These are phyloP conservation scores for Triops cancriformis DNA, from an alignment of 1,140 invertebrate genomes.

Conservation along the genomic window DNA sequence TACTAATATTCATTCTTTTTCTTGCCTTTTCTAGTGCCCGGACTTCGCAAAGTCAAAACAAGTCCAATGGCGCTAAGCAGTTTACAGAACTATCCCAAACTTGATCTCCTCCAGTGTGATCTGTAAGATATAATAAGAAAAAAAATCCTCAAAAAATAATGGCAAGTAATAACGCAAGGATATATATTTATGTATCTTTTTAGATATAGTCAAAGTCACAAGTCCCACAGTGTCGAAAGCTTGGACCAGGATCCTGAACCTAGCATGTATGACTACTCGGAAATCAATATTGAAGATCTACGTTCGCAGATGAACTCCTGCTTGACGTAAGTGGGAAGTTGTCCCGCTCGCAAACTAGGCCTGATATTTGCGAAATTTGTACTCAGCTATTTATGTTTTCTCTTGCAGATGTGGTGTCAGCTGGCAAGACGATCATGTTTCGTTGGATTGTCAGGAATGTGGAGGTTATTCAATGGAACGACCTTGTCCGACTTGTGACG, in stretches of 20 bases:
- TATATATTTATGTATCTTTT: not conserved
- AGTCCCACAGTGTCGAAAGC: not conserved
- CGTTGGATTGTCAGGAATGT: constrained; percentile 69
- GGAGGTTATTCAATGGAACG: constrained; percentile 67
- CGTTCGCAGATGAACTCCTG: constrained; percentile 60
- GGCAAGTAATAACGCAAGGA: not conserved
- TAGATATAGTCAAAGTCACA: constrained; percentile 8
- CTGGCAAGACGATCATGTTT: constrained; percentile 70
- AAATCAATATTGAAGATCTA: constrained; percentile 61
- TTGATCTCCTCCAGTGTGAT: not conserved
- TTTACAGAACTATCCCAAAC: constrained; percentile 15
- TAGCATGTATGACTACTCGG: constrained; percentile 35
- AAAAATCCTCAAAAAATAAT: not conserved
- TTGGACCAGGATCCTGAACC: not conserved
- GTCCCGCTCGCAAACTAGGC: not conserved
- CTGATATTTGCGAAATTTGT: constrained; percentile 22
- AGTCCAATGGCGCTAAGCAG: constrained; percentile 20
- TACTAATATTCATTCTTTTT: not conserved
- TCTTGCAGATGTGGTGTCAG: constrained; percentile 62
- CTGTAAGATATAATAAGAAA: not conserved
- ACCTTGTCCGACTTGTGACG: constrained; percentile 67
- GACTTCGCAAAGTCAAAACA: constrained; percentile 20
- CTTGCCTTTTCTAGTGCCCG: not conserved
- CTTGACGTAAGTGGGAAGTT: constrained; percentile 50
- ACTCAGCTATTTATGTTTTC: constrained; percentile 25